Conservation (phyloP, 1,140 invertebrate species). For the Globodera rostochiensis region DNA sequence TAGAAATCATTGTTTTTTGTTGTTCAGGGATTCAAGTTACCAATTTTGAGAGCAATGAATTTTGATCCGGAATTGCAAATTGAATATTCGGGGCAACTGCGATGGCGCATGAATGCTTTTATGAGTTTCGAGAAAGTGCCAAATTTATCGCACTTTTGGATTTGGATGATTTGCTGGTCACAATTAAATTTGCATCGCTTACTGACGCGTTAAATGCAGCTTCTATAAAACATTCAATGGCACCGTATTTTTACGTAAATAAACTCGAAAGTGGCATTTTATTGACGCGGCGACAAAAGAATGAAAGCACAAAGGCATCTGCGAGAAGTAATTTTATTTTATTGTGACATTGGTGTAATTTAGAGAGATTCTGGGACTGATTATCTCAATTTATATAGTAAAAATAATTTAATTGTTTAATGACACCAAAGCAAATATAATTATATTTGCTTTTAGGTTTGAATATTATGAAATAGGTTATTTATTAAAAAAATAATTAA, state of each 20-base stretch:
- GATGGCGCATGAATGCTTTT: slow-evolving; percentile 43
- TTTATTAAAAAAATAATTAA: too few relatives aligned
- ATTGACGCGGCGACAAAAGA: neutral
- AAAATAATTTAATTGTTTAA: too few relatives aligned
- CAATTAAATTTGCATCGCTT: slow-evolving; percentile 2
- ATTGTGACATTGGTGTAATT: neutral
- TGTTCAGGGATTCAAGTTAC: slow-evolving; percentile 21
- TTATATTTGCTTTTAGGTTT: too few relatives aligned
- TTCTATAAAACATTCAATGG: neutral
- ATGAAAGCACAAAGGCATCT: neutral
- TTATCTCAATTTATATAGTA: too few relatives aligned
- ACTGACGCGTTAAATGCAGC: slow-evolving; percentile 7
- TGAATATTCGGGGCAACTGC: slow-evolving; percentile 38
- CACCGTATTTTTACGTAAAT: slow-evolving; percentile 28
- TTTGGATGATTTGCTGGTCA: slow-evolving; percentile 49
- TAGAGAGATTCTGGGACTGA: too few relatives aligned
- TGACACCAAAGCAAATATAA: too few relatives aligned
- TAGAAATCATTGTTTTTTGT: neutral
- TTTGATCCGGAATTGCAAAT: slow-evolving; percentile 37
- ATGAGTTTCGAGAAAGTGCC: slow-evolving; percentile 49
- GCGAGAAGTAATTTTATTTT: neutral
- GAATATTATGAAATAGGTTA: too few relatives aligned
- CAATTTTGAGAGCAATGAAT: slow-evolving; percentile 15
- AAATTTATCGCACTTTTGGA: slow-evolving; percentile 46
- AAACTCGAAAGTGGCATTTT: slow-evolving; percentile 30